phyloP scores from a whole-genome alignment of 2,797 vertebrate genomes.

The Okamejei kenojei region DNA sequence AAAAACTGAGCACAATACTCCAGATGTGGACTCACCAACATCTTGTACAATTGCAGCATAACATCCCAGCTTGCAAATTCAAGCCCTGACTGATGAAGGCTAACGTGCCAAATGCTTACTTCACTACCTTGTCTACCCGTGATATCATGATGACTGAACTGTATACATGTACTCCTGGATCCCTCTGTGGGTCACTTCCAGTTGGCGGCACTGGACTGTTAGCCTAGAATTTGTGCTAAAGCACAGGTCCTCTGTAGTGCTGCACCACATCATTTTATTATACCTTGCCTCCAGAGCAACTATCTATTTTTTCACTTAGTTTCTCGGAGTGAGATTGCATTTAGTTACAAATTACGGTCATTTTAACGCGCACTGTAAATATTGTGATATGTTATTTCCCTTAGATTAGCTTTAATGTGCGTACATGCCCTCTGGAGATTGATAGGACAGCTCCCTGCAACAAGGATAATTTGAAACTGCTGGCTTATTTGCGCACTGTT shows the following conservation, averaged over 20 bases:
- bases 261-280: not conserved
- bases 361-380: not conserved
- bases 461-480: not conserved
- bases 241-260: not conserved
- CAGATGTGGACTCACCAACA: too few species aligned
- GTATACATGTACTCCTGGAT: too few species aligned
- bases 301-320: not conserved
- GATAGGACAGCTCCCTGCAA: not conserved
- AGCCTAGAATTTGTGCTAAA: not conserved
- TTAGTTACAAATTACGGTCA: not conserved
- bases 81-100: too few species aligned
- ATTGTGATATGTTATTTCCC: not conserved
- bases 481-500: not conserved
- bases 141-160: too few species aligned
- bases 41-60: too few species aligned
- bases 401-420: not conserved
- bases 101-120: too few species aligned
- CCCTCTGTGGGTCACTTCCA: not conserved
- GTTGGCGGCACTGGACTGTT: not conserved
- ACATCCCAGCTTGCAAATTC: too few species aligned
- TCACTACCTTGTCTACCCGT: too few species aligned
- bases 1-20: too few species aligned
- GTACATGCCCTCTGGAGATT: not conserved
- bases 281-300: too few species aligned
- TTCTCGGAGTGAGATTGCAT: not conserved